Base-by-base conservation (phyloP, 2,888 invertebrate genomes). In the Eristalinus aeneus region DNA sequence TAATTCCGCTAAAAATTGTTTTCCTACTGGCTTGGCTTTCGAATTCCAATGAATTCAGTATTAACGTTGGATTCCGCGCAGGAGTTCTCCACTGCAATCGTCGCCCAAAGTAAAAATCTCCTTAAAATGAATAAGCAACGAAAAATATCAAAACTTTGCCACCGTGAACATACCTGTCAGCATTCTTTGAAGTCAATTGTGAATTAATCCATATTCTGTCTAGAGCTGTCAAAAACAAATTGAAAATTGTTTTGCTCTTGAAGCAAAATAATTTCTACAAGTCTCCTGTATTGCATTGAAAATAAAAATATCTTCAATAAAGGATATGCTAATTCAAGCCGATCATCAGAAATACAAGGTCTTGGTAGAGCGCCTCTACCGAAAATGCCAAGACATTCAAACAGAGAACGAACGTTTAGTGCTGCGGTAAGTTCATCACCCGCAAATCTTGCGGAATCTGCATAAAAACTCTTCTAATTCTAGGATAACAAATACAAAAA, bases 391-490 rank as follows among this genome's bases (percentile, higher is more conserved):
- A 69, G 90, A 90, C 78, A 89, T 92, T 16, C 92, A 92, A 89
- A 89, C 89, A 0, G 92, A 92, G 88, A 92, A 92, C 85, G 92
- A 92, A 72, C 90, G 92, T 27, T 89, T 89, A 79, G 91, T 92
- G 22, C 88, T 92, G 71, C 90, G 92, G 92, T 92, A 88, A 27
- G 23, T 56, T 23, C 22, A 87, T 1, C 22, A 34, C 0, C 10
- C 9, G 2, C 0, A 16, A 12, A 23, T 71, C 56, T 60, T 71
- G 22, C 54, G 12, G 36, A 61, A 5, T 9, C 16, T 27, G 10
- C 4, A 16, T 11, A n/a, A 34, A 11, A 20, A 3, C 9, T 56
- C 10, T 4, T 4, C 11, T 1, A 8, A 5, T 78, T 84, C 1
- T 46, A 92, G 92, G 76, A 90, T 92, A 67, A 91, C 91, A 78